Evolutionary conservation across 2,797 vertebrate genomes (phyloP).

Genomic region (Clarias pachynema): DNA sequence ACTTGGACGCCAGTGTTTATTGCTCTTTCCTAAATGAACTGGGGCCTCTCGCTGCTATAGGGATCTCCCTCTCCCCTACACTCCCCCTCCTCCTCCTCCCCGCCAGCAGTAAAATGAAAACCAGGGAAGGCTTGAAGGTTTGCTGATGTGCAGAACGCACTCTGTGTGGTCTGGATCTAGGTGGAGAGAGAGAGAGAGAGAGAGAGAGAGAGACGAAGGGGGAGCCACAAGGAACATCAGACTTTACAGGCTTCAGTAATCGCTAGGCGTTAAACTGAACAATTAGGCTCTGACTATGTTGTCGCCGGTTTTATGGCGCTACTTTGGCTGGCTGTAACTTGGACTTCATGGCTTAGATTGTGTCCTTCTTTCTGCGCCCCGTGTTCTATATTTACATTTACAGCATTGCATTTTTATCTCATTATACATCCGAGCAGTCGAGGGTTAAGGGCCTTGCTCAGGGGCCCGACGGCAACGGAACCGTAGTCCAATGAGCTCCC

Average conservation of each 20-base stretch:
- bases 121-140: constrained; percentile 57
- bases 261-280: constrained; percentile 79
- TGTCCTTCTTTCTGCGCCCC: not conserved
- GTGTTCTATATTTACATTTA: not conserved
- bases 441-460: no score
- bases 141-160: constrained; percentile 67
- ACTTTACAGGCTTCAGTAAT: constrained; percentile 77
- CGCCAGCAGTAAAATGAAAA: constrained; percentile 63
- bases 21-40: constrained; percentile 71
- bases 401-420: no score
- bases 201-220: not conserved
- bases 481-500: no score
- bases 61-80: constrained; percentile 22
- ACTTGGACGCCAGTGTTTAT: constrained; percentile 67
- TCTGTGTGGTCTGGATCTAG: constrained; percentile 72
- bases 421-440: no score
- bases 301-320: constrained; percentile 69
- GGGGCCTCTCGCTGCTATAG: constrained; percentile 47
- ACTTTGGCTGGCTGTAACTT: constrained; percentile 44
- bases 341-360: constrained; percentile 40
- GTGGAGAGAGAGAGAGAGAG: not conserved
- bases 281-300: constrained; percentile 77
- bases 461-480: no score
- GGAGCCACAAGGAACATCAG: constrained; percentile 25
- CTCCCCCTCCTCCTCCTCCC: constrained; percentile 55